Percentiles rank a stretch among this genome's conserved stretches.
Conservation (phyloP, 2,888 invertebrate species). For the Melinaea marsaeus region DNA sequence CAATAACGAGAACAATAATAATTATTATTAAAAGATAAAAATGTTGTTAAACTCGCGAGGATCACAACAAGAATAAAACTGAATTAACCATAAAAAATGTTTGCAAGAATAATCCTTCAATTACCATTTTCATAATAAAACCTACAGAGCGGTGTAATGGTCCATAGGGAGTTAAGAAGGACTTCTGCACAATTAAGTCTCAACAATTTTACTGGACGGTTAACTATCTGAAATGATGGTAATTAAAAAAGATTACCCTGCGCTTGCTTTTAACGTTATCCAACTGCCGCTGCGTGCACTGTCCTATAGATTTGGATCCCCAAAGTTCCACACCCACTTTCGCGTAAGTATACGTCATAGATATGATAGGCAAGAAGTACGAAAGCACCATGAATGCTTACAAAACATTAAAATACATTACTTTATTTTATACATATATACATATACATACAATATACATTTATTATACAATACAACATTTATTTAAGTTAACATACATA, state of each 20-base stretch:
- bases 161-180: conserved; percentile 17
- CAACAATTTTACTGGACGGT: too few species aligned
- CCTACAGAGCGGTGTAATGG: conserved; percentile 10
- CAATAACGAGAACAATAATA: neutral
- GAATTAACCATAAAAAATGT: neutral
- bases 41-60: neutral
- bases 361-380: conserved; percentile 94
- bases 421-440: too few species aligned
- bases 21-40: neutral
- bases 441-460: too few species aligned
- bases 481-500: conserved; percentile 79
- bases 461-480: neutral
- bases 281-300: conserved; percentile 93
- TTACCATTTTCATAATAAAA: neutral
- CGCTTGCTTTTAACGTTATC: conserved; percentile 95
- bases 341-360: conserved; percentile 94
- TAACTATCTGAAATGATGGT: neutral
- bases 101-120: neutral
- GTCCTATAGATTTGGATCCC: conserved; percentile 97
- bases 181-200: too few species aligned
- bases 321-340: conserved; percentile 93
- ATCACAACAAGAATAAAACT: neutral
- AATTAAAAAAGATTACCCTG: conserved; percentile 79
- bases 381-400: conserved; percentile 91
- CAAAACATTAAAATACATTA: conserved; percentile 80